Evolutionary conservation across 2,888 invertebrate genomes (phyloP), one percentile per base, ranked within the genome.

Genomic region (Morinoia aosen): DNA sequence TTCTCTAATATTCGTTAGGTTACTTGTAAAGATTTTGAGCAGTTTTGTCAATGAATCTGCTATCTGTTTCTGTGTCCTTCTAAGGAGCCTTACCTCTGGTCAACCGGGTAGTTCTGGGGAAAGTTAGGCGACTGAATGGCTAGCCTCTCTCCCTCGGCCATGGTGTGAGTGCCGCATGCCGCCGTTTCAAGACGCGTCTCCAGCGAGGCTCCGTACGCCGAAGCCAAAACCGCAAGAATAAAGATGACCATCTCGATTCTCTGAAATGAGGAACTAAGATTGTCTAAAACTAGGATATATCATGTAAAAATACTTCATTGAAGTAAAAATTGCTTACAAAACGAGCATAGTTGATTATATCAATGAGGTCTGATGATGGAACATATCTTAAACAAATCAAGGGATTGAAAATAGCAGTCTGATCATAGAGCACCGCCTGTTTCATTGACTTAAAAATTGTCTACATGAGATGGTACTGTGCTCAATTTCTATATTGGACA

Each of bases 41-140:
- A 76, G 10, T 76, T 76, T 76, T 5, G 16, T 14, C 1, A 7
- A 16, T 33, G 25, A 7, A 76, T 76, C 33, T 33, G 19, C 25
- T 3, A 76, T 14, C 33, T 76, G 33, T 76, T 33, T 16, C 19
- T 76, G 19, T 25, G 16, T 10, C 76, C 25, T 33, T 16, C 25
- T 2, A 76, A 76, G 33, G 25, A 76, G 33, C 25, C 2, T 76
- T 48, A 95, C 95, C 95, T 95, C 56, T 95, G 33, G 25, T 95
- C 58, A 4, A 58, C 48, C 8, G 64, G 48, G 58, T 95, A 95
- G 95, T 95, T 88, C 0, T 40, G 57, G 16, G 95, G 95, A 58
- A 95, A 95, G 91, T 95, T 95, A 12, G 95, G 95, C 10, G 95
- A 95, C 91, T 95, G 95, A 40, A 95, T 90, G 88, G 39, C 58